Percentiles rank a stretch among this genome's conserved stretches.
These are phyloP conservation scores for Machimus rusticus DNA, from an alignment of 2,888 invertebrate genomes.

Conservation along the genomic window DNA sequence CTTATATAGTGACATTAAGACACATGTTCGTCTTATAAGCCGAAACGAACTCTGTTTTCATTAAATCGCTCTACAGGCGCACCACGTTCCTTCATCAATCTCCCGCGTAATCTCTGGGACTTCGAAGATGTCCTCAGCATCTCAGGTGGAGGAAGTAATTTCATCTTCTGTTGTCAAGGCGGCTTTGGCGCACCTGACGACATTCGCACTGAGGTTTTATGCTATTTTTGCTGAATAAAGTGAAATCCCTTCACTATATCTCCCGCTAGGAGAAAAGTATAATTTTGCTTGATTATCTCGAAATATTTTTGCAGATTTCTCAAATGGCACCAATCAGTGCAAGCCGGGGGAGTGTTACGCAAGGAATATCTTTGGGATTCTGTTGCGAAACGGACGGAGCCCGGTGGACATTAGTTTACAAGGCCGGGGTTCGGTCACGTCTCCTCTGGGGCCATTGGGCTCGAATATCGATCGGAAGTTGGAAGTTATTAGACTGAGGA, in stretches of 20 bases:
- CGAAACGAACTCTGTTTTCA: background rate
- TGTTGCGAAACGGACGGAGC: background rate
- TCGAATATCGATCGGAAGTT: background rate
- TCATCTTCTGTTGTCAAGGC: background rate
- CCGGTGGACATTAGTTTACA: background rate
- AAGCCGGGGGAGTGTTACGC: background rate
- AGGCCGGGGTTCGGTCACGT: background rate
- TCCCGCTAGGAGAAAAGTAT: background rate
- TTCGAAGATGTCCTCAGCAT: background rate
- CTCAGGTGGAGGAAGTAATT: background rate
- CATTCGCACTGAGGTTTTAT: background rate
- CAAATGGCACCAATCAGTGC: background rate
- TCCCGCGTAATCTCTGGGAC: background rate
- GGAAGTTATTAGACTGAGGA: background rate
- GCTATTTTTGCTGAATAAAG: background rate
- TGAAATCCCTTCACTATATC: background rate
- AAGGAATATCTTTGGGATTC: background rate
- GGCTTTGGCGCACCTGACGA: background rate
- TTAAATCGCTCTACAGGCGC: background rate
- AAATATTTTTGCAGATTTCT: background rate
- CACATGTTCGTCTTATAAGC: background rate
- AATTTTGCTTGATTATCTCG: background rate
- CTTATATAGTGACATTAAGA: background rate
- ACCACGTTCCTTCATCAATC: background rate
- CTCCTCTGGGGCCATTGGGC: background rate